A percentile compares a stretch with the other conserved stretches of the same genome.
These are phyloP conservation scores for Caenorhabditis wallacei DNA, from an alignment of 2,888 invertebrate genomes.

Conservation along the genomic window DNA sequence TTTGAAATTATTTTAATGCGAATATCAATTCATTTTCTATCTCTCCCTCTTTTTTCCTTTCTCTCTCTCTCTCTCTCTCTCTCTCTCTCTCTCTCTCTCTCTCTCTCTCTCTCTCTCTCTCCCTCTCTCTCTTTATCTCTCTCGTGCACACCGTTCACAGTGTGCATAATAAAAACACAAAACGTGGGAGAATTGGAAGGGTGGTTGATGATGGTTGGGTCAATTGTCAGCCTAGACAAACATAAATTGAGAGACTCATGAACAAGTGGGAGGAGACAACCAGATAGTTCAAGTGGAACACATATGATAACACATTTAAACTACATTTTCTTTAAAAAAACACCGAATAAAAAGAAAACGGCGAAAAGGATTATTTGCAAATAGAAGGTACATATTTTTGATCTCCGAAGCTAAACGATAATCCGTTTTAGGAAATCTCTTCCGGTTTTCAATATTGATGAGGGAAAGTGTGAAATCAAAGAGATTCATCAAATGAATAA, in stretches of 20 bases:
- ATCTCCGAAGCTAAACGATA: conserved; percentile 18
- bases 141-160: background rate
- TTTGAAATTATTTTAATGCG: conserved; percentile 4
- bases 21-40: background rate
- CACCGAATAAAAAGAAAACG: background rate
- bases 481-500: background rate
- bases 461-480: background rate
- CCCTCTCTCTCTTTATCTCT: background rate
- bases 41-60: background rate
- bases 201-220: conserved; percentile 43
- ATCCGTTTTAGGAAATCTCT: conserved; percentile 32
- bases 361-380: conserved; percentile 33
- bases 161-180: conserved; percentile 24
- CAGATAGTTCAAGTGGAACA: conserved; percentile 56
- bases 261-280: conserved; percentile 33
- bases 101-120: too few relatives aligned
- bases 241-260: conserved; percentile 41
- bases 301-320: conserved; percentile 36
- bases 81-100: too few relatives aligned
- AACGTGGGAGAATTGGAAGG: conserved; percentile 30
- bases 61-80: too few relatives aligned
- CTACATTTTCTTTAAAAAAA: conserved; percentile 4
- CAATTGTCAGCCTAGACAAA: conserved; percentile 58
- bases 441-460: conserved; percentile 8
- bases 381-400: conserved; percentile 21